Conservation (phyloP, 2,797 vertebrate genomes). For the Phataginus tricuspis region DNA sequence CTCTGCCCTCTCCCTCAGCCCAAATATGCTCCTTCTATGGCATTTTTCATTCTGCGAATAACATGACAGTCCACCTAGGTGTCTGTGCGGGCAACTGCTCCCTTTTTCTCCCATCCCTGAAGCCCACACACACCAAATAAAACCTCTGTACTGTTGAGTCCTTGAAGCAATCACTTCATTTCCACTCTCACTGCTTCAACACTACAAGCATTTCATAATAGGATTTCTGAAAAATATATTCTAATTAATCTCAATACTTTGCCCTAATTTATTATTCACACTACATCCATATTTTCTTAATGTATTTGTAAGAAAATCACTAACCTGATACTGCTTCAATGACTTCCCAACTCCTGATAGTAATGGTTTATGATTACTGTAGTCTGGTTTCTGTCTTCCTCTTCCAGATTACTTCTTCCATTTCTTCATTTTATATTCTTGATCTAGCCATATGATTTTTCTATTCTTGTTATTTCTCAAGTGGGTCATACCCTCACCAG, state of each 20-base stretch:
- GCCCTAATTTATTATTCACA: neutral
- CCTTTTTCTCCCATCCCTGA: neutral
- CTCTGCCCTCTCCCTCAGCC: neutral
- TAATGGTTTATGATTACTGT: neutral
- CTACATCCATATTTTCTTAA: neutral
- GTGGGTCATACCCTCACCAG: neutral
- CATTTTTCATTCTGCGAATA: neutral
- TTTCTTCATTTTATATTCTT: neutral
- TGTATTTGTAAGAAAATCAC: neutral
- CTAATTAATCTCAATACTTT: neutral
- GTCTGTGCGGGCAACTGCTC: no score
- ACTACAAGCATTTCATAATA: neutral
- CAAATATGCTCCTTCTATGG: neutral
- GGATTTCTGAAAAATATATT: neutral
- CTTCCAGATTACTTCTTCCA: neutral
- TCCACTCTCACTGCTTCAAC: neutral
- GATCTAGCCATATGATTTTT: neutral
- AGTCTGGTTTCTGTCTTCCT: neutral
- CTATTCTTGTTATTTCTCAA: neutral
- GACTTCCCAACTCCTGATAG: neutral
- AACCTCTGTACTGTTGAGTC: neutral
- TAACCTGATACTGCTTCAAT: neutral
- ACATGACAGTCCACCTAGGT: neutral
- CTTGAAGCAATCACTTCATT: neutral
- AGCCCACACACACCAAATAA: neutral